A percentile compares a stretch with the other conserved stretches of the same genome.
Conservation (phyloP, 1,140 invertebrate genomes). For the Drosophila prosaltans region DNA sequence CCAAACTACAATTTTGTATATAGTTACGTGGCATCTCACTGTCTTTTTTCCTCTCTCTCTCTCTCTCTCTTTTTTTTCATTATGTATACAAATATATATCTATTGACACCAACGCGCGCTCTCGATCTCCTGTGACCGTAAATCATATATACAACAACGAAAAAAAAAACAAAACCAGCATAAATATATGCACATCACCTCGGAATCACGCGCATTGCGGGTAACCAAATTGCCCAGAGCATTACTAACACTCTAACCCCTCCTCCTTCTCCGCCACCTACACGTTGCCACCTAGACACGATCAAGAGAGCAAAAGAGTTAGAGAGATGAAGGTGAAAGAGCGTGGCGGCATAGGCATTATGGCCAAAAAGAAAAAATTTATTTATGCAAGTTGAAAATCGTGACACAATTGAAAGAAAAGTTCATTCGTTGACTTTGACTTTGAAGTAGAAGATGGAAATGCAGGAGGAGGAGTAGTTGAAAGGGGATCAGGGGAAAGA, state of each 20-base stretch:
- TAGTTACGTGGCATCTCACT: neutral
- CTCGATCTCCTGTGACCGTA: conserved; percentile 19
- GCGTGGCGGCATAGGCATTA: conserved; percentile 4
- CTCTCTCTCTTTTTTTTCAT: neutral
- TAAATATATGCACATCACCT: conserved; percentile 42
- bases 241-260: conserved; percentile 29
- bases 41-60: neutral
- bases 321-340: conserved; percentile 15
- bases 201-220: conserved; percentile 50
- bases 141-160: conserved; percentile 32
- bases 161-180: conserved; percentile 5
- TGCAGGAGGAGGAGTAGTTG: neutral
- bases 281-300: conserved; percentile 12
- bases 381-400: conserved; percentile 67
- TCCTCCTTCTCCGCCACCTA: neutral
- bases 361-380: conserved; percentile 16
- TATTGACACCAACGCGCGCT: conserved; percentile 34
- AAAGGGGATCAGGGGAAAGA: neutral
- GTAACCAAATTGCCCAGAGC: conserved; percentile 46
- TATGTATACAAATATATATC: neutral
- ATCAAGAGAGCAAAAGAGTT: neutral
- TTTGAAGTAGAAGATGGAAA: neutral
- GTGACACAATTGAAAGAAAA: conserved; percentile 62
- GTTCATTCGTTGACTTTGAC: conserved; percentile 49
- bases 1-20: conserved; percentile 8